Percentiles rank a stretch among this genome's conserved stretches.
Evolutionary conservation across 2,888 invertebrate genomes (phyloP).

Genomic region (Deilephila porcellus): DNA sequence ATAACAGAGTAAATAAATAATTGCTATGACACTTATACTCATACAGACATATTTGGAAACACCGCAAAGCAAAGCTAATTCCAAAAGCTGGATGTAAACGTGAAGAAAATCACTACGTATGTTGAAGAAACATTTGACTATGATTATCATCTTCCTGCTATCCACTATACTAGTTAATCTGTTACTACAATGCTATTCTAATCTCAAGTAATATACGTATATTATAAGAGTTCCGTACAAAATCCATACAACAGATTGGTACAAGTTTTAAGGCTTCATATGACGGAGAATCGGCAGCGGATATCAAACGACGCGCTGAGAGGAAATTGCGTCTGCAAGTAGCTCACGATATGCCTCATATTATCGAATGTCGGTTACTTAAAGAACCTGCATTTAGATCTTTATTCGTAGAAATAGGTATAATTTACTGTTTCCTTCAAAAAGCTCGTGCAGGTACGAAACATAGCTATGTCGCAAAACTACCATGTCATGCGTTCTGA

Average conservation of each 20-base stretch:
- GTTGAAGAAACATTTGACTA: too few species aligned
- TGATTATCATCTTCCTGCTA: too few species aligned
- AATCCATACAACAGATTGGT: neutral
- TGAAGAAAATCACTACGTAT: too few species aligned
- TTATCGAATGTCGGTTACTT: conserved; percentile 2
- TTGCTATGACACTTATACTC: too few species aligned
- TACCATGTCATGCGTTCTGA: too few species aligned
- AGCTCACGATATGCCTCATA: neutral
- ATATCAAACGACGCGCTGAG: neutral
- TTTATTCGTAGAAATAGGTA: neutral
- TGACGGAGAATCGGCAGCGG: neutral
- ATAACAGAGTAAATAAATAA: too few species aligned
- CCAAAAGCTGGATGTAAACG: too few species aligned
- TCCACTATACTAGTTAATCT: neutral
- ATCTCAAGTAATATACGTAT: neutral
- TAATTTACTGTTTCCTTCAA: conserved; percentile 1
- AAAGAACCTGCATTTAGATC: neutral
- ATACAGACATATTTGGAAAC: too few species aligned
- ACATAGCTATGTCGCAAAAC: too few species aligned
- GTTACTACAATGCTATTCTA: neutral
- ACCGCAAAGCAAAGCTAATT: too few species aligned
- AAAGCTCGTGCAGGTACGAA: neutral
- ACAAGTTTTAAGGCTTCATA: conserved; percentile 11
- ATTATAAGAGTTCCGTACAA: neutral
- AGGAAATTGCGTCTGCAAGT: conserved; percentile 15